Conservation (phyloP, 2,113 vertebrate species). For the Geococcyx californianus region DNA sequence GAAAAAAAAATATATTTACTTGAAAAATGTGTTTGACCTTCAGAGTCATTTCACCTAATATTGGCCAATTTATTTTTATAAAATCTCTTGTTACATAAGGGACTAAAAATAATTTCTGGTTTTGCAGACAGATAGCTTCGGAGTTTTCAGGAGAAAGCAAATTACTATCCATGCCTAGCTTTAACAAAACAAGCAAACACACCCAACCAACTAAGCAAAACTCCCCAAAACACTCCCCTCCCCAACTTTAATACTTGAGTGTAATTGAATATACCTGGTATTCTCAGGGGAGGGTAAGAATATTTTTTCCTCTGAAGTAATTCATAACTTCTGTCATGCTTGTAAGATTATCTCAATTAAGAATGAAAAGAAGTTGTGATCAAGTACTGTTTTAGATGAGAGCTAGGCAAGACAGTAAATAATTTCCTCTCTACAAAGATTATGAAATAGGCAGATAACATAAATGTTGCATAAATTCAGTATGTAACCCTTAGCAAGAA, state of each 20-base stretch:
- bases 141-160: not conserved
- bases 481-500: not conserved
- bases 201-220: not conserved
- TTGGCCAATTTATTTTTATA: fast-evolving
- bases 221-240: not conserved
- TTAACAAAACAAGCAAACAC: not conserved
- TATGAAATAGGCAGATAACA: not conserved
- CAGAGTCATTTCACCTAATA: not conserved
- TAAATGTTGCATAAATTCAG: not conserved
- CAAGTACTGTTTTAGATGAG: not conserved
- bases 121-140: not conserved
- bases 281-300: not conserved
- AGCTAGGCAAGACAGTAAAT: not conserved
- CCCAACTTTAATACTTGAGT: not conserved
- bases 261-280: not conserved
- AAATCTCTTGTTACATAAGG: not conserved
- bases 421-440: not conserved
- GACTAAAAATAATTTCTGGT: not conserved
- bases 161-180: not conserved
- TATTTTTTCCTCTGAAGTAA: not conserved
- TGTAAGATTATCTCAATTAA: not conserved
- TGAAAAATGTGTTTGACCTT: not conserved
- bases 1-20: not conserved
- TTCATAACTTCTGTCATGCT: not conserved
- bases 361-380: not conserved